phyloP scores from a whole-genome alignment of 2,888 invertebrate genomes.

The Drosophila trichaetosa region DNA sequence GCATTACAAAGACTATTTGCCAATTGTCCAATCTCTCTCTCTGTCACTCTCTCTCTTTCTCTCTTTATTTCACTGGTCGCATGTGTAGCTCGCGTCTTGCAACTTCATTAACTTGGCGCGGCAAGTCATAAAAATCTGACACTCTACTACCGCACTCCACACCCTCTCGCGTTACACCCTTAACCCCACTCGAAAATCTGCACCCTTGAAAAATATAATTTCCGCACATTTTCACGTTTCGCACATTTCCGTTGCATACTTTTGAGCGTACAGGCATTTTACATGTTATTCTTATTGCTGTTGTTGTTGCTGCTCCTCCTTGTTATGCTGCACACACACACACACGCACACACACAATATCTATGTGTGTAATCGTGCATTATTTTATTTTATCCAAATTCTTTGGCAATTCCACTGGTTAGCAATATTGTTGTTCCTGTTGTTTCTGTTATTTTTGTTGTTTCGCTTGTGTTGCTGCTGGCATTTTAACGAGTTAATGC shows the following conservation, averaged over 20 bases:
- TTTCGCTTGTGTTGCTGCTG: slow-evolving; percentile 56
- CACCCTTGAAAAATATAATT: slow-evolving; percentile 70
- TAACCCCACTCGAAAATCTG: slow-evolving; percentile 24
- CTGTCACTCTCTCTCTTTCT: slow-evolving; percentile 15
- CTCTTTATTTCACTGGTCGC: slow-evolving; percentile 24
- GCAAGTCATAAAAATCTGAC: slow-evolving; percentile 68
- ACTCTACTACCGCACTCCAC: slow-evolving; percentile 12
- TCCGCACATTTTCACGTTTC: slow-evolving; percentile 79
- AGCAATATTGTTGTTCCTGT: slow-evolving; percentile 39
- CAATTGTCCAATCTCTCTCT: slow-evolving; percentile 8
- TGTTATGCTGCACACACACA: slow-evolving; percentile 13
- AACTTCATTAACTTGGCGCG: slow-evolving; percentile 69
- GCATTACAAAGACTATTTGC: slow-evolving; percentile 46
- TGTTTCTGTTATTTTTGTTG: slow-evolving; percentile 30
- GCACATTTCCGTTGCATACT: slow-evolving; percentile 79
- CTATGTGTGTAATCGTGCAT: slow-evolving; percentile 34
- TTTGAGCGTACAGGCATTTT: slow-evolving; percentile 67
- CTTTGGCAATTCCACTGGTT: slow-evolving; percentile 52
- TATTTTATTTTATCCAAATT: slow-evolving; percentile 75
- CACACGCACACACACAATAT: neutral
- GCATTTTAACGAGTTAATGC: slow-evolving; percentile 82
- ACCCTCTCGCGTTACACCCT: neutral
- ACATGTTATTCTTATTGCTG: slow-evolving; percentile 44
- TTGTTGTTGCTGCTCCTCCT: neutral
- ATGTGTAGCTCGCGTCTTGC: slow-evolving; percentile 48